phyloP scores from a whole-genome alignment of 1,140 invertebrate species.

The Sitophilus oryzae region DNA sequence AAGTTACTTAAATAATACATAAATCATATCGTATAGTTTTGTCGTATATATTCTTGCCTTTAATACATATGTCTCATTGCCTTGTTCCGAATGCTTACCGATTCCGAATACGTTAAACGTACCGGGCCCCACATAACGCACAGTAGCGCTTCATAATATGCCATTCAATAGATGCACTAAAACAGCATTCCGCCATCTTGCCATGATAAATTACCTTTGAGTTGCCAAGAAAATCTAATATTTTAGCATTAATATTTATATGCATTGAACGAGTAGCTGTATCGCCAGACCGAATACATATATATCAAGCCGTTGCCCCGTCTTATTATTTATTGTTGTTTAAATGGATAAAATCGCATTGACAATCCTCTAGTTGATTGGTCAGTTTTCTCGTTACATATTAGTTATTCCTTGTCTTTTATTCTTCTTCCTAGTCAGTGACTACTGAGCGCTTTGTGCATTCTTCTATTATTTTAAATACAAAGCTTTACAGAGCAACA shows the following conservation, averaged over 20 bases:
- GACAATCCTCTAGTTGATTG: no score
- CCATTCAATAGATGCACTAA: slow-evolving; percentile 22
- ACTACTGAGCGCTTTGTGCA: no score
- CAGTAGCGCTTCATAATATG: slow-evolving; percentile 16
- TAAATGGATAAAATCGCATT: neutral
- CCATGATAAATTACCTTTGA: slow-evolving; percentile 20
- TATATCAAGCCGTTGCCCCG: neutral
- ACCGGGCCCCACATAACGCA: neutral
- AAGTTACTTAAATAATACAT: no score
- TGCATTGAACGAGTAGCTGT: slow-evolving; percentile 3
- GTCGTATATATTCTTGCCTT: no score
- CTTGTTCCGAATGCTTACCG: no score
- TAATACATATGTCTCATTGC: no score
- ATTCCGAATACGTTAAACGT: neutral
- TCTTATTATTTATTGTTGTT: neutral
- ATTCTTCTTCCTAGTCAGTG: no score
- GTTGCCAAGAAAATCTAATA: slow-evolving; percentile 19
- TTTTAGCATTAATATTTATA: slow-evolving; percentile 23
- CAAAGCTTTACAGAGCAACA: no score
- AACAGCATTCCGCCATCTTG: slow-evolving; percentile 16
- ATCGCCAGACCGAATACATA: neutral
- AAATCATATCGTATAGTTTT: no score
- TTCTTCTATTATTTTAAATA: no score
- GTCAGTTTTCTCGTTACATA: no score
- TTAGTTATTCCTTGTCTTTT: no score